A percentile compares a stretch with the other conserved stretches of the same genome.
These are phyloP conservation scores for Gisinianus flammeolus DNA, from an alignment of 2,888 invertebrate genomes.

Conservation along the genomic window DNA sequence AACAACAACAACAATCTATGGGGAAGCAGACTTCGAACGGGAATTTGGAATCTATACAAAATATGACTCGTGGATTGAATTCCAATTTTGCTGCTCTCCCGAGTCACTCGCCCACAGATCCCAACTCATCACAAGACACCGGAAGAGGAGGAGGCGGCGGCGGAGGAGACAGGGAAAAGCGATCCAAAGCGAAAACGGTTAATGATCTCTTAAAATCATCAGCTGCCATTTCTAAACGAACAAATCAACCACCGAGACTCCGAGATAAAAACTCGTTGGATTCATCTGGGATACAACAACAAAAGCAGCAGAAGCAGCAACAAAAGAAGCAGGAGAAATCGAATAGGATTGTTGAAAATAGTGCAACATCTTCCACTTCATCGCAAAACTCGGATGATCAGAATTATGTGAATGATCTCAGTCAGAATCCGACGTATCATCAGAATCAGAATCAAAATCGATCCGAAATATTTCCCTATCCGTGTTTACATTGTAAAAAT, in stretches of 20 bases:
- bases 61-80: not conserved
- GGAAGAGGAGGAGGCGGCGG: not conserved
- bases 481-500: constrained; percentile 11
- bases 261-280: not conserved
- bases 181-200: not conserved
- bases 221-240: not conserved
- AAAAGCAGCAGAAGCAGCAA: not conserved
- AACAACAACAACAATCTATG: not conserved
- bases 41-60: not conserved
- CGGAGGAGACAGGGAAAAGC: too few species aligned
- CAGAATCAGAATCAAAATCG: not conserved
- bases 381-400: not conserved
- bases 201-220: not conserved
- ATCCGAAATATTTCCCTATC: not conserved
- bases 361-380: not conserved
- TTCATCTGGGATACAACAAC: not conserved
- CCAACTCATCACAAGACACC: not conserved
- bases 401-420: not conserved
- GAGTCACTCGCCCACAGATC: not conserved
- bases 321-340: too few species aligned
- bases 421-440: not conserved
- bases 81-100: not conserved
- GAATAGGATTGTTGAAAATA: too few species aligned
- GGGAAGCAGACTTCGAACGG: not conserved
- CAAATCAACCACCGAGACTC: not conserved